Percentiles rank a stretch among this genome's conserved stretches.
These are phyloP conservation scores for Asbolus verrucosus DNA, from an alignment of 1,140 invertebrate genomes.

Conservation along the genomic window DNA sequence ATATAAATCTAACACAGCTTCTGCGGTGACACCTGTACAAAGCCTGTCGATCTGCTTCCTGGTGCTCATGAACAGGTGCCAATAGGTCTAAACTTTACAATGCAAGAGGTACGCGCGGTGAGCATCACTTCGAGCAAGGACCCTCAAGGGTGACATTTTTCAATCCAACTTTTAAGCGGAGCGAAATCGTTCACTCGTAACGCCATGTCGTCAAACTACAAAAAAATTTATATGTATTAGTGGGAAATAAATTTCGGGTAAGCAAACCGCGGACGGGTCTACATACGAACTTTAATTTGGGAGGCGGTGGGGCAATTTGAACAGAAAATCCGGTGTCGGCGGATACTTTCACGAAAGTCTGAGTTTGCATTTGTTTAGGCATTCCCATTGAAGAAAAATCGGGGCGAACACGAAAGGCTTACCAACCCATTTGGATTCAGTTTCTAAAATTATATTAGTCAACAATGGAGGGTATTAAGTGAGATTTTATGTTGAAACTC, in stretches of 20 bases:
- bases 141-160: slow-evolving; percentile 33
- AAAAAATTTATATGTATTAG: slow-evolving; percentile 39
- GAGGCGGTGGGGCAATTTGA: background rate
- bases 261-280: background rate
- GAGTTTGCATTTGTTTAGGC: background rate
- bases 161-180: slow-evolving; percentile 35
- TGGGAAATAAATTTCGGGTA: slow-evolving; percentile 15
- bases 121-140: slow-evolving; percentile 18
- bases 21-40: slow-evolving; percentile 35
- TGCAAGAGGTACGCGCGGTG: slow-evolving; percentile 26
- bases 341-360: background rate
- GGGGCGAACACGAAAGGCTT: slow-evolving; percentile 6
- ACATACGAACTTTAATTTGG: background rate
- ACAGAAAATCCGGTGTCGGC: background rate
- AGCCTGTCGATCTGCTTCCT: slow-evolving; percentile 37
- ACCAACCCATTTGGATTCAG: slow-evolving; percentile 3
- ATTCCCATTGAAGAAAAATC: slow-evolving; percentile 9
- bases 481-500: slow-evolving; percentile 2
- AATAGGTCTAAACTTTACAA: slow-evolving; percentile 37
- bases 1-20: slow-evolving; percentile 34
- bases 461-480: slow-evolving; percentile 16
- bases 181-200: slow-evolving; percentile 9
- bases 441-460: slow-evolving; percentile 22
- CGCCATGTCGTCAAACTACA: slow-evolving; percentile 27
- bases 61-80: slow-evolving; percentile 29